Conservation (phyloP, 2,797 vertebrate genomes). For the Enteromius paludinosus region DNA sequence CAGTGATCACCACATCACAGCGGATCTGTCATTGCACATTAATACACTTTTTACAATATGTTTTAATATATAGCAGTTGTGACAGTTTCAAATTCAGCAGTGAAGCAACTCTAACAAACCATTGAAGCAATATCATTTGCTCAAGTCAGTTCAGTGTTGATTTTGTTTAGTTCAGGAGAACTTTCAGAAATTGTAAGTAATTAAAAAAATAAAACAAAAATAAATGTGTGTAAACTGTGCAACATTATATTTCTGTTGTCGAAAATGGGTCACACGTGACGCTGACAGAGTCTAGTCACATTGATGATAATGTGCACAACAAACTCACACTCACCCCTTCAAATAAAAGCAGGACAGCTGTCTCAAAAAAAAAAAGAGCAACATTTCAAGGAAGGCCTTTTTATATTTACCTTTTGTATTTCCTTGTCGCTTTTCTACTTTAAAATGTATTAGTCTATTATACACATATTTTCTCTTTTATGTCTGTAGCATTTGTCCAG, state of each 20-base stretch:
- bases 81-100: neutral
- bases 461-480: neutral
- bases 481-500: neutral
- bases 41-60: neutral
- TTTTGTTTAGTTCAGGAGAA: neutral
- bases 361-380: neutral
- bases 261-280: neutral
- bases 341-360: neutral
- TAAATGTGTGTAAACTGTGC: neutral
- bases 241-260: neutral
- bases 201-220: too few relatives aligned
- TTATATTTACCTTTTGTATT: constrained; percentile 63
- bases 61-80: neutral
- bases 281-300: neutral
- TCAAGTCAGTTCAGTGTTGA: neutral
- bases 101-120: neutral
- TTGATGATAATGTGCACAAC: neutral
- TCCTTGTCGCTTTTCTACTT: constrained; percentile 57
- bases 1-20: neutral
- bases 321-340: neutral
- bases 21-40: neutral
- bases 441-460: constrained; percentile 6
- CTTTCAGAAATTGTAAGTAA: too few relatives aligned
- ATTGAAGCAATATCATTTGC: neutral
- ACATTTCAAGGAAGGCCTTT: constrained; percentile 17